These are phyloP conservation scores for Campaea margaritaria DNA, from an alignment of 2,888 invertebrate species.

Conservation along the genomic window DNA sequence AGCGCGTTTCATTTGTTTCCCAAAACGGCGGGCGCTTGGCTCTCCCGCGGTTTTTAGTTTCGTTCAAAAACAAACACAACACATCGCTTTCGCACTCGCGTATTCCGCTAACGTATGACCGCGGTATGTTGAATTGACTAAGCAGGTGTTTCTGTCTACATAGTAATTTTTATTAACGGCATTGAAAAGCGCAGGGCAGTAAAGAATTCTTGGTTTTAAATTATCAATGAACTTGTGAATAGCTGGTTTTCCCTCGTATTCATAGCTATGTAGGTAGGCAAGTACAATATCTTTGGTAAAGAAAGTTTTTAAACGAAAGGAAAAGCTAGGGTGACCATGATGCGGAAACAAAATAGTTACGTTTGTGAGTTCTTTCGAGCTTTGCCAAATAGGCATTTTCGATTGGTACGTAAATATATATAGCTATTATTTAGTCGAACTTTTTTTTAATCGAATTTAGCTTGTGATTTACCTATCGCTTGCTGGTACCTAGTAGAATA, in stretches of 20 bases:
- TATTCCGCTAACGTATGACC: slow-evolving; percentile 5
- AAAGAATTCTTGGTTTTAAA: background rate
- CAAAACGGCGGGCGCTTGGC: background rate
- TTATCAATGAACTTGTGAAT: slow-evolving; percentile 1
- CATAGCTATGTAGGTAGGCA: too few relatives aligned
- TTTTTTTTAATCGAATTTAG: too few relatives aligned
- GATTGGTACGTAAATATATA: too few relatives aligned
- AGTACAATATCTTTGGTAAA: background rate
- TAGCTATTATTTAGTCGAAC: too few relatives aligned
- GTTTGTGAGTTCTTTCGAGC: too few relatives aligned
- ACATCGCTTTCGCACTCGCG: background rate
- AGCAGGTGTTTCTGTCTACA: slow-evolving; percentile 3
- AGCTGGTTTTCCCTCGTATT: background rate
- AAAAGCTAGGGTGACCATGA: background rate
- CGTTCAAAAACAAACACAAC: background rate
- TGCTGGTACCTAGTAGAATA: too few relatives aligned
- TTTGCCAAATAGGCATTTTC: too few relatives aligned
- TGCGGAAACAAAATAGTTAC: too few relatives aligned
- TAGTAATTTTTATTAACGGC: slow-evolving; percentile 2
- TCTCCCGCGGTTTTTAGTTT: background rate
- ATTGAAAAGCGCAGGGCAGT: background rate
- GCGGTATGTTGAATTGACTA: slow-evolving; percentile 4
- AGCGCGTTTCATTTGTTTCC: background rate
- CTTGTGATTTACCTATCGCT: too few relatives aligned
- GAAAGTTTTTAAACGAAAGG: background rate